Evolutionary conservation across 1,140 invertebrate genomes (phyloP), one percentile per base, ranked within the genome.

Genomic region (Zaprionus ghesquierei): DNA sequence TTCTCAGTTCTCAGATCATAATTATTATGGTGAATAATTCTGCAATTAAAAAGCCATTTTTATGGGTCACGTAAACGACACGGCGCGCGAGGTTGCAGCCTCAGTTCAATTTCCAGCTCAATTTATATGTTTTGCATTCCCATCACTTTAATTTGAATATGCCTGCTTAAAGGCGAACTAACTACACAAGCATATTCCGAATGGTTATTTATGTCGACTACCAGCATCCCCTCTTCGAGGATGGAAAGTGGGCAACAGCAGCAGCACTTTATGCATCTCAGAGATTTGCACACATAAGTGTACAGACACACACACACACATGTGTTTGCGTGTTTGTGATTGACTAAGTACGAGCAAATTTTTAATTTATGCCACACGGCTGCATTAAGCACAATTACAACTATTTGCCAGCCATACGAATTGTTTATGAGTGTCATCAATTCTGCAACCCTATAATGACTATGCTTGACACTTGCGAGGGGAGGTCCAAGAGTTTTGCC

Each of bases 341-440:
- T 25, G 31, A 33, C 29, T 50, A 59, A 59, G 55, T 59, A 23
- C 31, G 33, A 61, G 49, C 65, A 63, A 62, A 51, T 53, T 60
- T 63, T 68, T 63, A 76, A 80, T 80, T 71, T 61, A 80, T 58
- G 75, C 61, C 35, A 35, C 31, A 41, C 50, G 38, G 63, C 38
- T 60, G 62, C 63, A 78, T 78, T 78, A 77, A 64, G 63, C 73
- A 77, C 76, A 53, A 64, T 72, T 64, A 69, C 54, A 25, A 72
- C 58, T 75, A 46, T 58, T 44, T 64, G 55, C 49, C 54, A 56
- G 62, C 62, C 44, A 66, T 66, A 59, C 51, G 35, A 56, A 65
- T 65, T 64, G 79, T 86, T 85, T 86, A 85, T 77, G 81, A 86
- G 81, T 77, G 69, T 85, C 81, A 86, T 86, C 81, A 85, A 86